Evolutionary conservation across 1,140 invertebrate species (phyloP).

Genomic region (Drosophila pseudoobscura): DNA sequence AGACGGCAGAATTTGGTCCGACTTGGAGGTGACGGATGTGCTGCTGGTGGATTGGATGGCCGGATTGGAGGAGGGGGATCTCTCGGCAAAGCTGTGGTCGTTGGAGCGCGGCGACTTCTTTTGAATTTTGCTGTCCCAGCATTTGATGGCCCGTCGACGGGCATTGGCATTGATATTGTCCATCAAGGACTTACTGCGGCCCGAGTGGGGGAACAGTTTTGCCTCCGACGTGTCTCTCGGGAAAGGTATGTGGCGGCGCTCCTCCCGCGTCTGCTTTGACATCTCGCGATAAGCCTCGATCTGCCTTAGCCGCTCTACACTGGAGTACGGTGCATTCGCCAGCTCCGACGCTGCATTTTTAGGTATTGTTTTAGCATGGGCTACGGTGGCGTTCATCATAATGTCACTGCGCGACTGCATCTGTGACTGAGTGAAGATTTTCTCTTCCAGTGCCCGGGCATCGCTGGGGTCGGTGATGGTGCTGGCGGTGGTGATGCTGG

Average conservation of each 20-base stretch:
- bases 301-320: conserved; percentile 43
- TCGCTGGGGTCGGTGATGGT: conserved; percentile 33
- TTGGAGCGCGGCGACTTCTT: conserved; percentile 70
- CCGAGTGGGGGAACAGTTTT: background rate
- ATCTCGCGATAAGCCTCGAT: conserved; percentile 29
- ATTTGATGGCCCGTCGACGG: conserved; percentile 67
- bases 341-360: conserved; percentile 1
- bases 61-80: no score
- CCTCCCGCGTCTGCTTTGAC: conserved; percentile 27
- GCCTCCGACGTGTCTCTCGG: conserved; percentile 1
- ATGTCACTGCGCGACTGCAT: conserved; percentile 23
- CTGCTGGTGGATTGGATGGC: no score
- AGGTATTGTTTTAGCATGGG: conserved; percentile 17
- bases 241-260: conserved; percentile 55
- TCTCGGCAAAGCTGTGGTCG: conserved; percentile 25
- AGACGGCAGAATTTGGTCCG: no score
- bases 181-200: background rate
- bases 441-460: conserved; percentile 20
- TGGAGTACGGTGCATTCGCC: background rate
- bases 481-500: background rate
- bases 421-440: conserved; percentile 24
- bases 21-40: no score
- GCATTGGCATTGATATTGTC: conserved; percentile 71
- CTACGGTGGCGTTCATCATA: conserved; percentile 41
- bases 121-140: conserved; percentile 67